Evolutionary conservation across 2,113 vertebrate genomes (phyloP).

Genomic region (Miniopterus natalensis): DNA sequence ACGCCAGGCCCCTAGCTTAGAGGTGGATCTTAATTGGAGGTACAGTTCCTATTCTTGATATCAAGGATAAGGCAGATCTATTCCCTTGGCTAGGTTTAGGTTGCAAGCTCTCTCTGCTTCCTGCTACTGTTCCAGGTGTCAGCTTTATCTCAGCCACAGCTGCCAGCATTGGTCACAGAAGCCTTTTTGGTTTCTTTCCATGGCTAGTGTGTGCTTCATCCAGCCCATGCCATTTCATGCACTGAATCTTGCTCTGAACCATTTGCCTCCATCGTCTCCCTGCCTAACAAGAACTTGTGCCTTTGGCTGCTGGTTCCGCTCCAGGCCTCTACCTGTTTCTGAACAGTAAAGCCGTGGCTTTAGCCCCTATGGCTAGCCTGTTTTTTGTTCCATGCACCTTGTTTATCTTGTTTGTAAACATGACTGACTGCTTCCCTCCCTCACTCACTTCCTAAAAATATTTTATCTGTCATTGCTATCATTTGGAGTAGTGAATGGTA

Average conservation of each 20-base stretch:
- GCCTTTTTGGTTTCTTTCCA: neutral
- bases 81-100: no score
- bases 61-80: accelerated
- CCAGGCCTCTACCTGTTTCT: neutral
- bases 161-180: neutral
- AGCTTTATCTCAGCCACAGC: neutral
- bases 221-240: neutral
- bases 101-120: neutral
- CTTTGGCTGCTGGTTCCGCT: neutral
- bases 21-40: neutral
- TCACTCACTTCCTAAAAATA: neutral
- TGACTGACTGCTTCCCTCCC: neutral
- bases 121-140: neutral
- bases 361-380: neutral
- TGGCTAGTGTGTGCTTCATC: neutral
- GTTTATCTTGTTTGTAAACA: neutral
- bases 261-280: accelerated
- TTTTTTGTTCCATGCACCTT: neutral
- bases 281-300: accelerated
- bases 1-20: neutral
- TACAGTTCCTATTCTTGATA: neutral
- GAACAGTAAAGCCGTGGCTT: neutral
- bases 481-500: neutral
- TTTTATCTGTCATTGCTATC: neutral
- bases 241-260: neutral